Evolutionary conservation across 2,113 vertebrate genomes (phyloP), one percentile per base, ranked within the genome.

Genomic region (Microtus montanus): DNA sequence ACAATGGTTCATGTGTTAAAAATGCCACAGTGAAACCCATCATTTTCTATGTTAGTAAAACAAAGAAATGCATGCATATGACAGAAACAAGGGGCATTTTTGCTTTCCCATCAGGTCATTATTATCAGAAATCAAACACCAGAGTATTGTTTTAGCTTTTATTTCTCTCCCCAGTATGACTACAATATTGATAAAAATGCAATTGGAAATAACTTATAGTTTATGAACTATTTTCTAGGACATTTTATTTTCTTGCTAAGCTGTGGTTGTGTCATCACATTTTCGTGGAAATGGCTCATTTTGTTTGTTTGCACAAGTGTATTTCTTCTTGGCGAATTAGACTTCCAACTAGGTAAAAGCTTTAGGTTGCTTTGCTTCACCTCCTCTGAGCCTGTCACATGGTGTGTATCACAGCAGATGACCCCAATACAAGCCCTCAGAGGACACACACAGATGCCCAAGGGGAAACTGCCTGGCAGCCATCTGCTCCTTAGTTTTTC

Each of bases 341-440:
- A 96, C 92, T 97, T 96, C 91, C 95, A 96, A 96, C 74, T 30
- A 96, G 93, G 64, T 66, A 0, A 78, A 96, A 22, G 0, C 93
- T 7, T 38, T 38, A 63, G 70, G 63, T 54, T 47, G 7, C 94
- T 96, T 38, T 6, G 61, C 95, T 80, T 95, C 95, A 96, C 93
- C 82, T 97, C 95, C 90, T 24, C 71, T 96, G 97, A 97, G 95
- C 92, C 89, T 95, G 94, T 97, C 98, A 97, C 95, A 90, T 95
- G 97, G 95, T 89, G 89, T 97, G 98, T 98, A 97, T 98, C 98
- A 91, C 97, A 98, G 97, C 96, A 97, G 98, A 92, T 98, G 98
- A 98, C 98, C 98, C 97, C 98, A 84, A 98, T 98, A 97, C 11
- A 33, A 89, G 88, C 93, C 88, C 90, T 92, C 93, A 96, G 95